Base-by-base conservation (phyloP, 2,888 invertebrate species). In the Drosophila ezoana region DNA sequence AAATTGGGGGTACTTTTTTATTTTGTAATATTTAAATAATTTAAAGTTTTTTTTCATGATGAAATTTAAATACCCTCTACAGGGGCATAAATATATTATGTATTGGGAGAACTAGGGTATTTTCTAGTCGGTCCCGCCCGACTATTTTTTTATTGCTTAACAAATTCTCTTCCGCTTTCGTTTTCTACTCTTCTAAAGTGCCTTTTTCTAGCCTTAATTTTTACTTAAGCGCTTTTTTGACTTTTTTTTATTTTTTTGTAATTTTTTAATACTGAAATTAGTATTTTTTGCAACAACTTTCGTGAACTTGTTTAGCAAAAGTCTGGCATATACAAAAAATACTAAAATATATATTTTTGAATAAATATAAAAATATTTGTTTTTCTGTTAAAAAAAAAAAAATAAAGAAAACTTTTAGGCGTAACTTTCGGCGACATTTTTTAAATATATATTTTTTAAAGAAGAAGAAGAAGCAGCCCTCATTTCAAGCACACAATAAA, bases 371-470 rank as follows among this genome's bases (percentile, higher is more conserved):
- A 65, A 47, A 53, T 76, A 70, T 71, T 79, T 71, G 28, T 28
- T 75, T n/a, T 79, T 81, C 37, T 52, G 56, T 73, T 67, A 8
- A 47, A 54, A 66, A 69, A 71, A 52, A 5, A 48, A 54, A 67
- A 72, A 23, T 6, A 6, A 23, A 23, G 8, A 23, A 6, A 8
- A 75, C 54, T 61, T 86, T 89, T 80, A 79, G 75, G 81, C 81
- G 65, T 71, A 89, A 89, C 82, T 90, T 90, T 90, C 87, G 91
- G 91, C 90, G 86, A 88, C 76, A 72, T 18, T 72, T 79, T 86
- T 82, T 72, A 76, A 53, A 51, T 65, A 76, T 57, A 51, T 65
- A 79, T 70, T 57, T 59, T 63, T 9, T n/a, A 6, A 72, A 72
- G 47, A 54, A 67, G 33, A 28, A 48, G 49, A 43, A 45, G 64